Conservation (phyloP, 2,113 vertebrate species). For the Apodemus speciosus region DNA sequence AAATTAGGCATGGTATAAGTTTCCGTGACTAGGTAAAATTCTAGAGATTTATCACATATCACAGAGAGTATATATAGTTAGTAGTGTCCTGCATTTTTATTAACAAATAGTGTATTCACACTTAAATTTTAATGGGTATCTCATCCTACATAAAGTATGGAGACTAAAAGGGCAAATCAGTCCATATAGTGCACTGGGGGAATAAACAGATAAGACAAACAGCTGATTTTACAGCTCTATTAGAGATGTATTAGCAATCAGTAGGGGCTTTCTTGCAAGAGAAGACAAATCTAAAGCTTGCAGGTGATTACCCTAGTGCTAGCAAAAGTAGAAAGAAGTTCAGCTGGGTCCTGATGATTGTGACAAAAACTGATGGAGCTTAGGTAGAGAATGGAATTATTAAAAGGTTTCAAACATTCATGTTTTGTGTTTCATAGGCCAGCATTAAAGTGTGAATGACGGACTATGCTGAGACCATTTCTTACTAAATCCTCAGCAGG, state of each 20-base stretch:
- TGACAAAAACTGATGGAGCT: not conserved
- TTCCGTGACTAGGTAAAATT: not conserved
- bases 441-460: not conserved
- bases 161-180: not conserved
- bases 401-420: not conserved
- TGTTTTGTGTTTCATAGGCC: not conserved
- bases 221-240: not conserved
- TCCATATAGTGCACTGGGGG: not conserved
- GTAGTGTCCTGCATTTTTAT: not conserved
- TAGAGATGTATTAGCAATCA: not conserved
- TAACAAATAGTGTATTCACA: not conserved
- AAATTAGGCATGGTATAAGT: not conserved
- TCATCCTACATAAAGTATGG: not conserved
- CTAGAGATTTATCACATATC: not conserved
- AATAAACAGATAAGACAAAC: not conserved
- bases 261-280: not conserved
- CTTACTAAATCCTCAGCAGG: not conserved
- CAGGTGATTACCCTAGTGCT: not conserved
- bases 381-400: not conserved
- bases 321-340: constrained; percentile 7
- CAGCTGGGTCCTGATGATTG: not conserved
- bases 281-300: not conserved
- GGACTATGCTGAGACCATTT: not conserved
- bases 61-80: not conserved
- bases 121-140: not conserved